These are phyloP conservation scores for Xenopus petersii DNA, from an alignment of 2,797 vertebrate species.

Conservation along the genomic window DNA sequence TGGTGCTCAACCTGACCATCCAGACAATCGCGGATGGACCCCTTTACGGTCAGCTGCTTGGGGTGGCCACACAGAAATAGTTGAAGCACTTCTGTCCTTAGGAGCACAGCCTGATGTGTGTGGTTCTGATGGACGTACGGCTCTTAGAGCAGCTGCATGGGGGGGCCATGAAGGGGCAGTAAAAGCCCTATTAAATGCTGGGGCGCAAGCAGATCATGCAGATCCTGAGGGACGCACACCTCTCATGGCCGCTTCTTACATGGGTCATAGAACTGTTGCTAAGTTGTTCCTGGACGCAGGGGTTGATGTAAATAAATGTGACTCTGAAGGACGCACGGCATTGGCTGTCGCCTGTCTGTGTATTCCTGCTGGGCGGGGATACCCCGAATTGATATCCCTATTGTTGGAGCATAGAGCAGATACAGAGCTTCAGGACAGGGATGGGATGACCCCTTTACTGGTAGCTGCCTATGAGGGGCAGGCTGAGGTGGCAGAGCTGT, in stretches of 20 bases:
- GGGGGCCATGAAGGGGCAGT: conserved; percentile 75
- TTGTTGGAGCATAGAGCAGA: conserved; percentile 72
- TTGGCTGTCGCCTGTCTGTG: conserved; percentile 75
- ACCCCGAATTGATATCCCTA: conserved; percentile 67
- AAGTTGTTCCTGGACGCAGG: conserved; percentile 68
- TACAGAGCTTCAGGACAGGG: conserved; percentile 70
- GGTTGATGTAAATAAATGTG: conserved; percentile 65
- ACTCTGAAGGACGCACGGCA: conserved; percentile 72
- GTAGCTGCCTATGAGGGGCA: conserved; percentile 77
- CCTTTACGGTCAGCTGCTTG: conserved; percentile 75
- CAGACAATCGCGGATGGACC: conserved; percentile 77
- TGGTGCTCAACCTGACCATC: conserved; percentile 59
- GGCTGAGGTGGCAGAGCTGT: conserved; percentile 71
- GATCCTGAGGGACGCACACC: conserved; percentile 75
- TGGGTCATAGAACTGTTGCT: conserved; percentile 75
- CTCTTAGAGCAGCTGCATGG: conserved; percentile 78
- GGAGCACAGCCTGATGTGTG: conserved; percentile 72
- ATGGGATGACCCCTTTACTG: conserved; percentile 76
- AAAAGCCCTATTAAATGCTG: conserved; percentile 63
- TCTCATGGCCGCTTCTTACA: conserved; percentile 76
- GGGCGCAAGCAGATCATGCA: conserved; percentile 65
- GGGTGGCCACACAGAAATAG: conserved; percentile 72
- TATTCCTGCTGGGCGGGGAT: conserved; percentile 65
- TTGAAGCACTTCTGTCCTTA: conserved; percentile 66
- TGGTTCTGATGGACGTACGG: conserved; percentile 73